phyloP scores from a whole-genome alignment of 1,140 invertebrate species.

The Wiebesia pumilae region DNA sequence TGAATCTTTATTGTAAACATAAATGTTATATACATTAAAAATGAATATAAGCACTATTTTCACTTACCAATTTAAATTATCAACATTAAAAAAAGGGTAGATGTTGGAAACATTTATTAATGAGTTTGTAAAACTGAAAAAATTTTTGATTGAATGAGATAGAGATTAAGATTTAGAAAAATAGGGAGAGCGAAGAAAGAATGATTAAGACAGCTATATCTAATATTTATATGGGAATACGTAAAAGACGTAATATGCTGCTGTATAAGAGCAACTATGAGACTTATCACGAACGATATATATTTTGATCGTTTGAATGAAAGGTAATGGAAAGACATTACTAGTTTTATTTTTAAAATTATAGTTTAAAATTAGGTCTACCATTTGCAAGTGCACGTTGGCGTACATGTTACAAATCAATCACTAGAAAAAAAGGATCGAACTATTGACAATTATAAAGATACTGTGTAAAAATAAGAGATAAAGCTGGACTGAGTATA shows the following conservation, averaged over 20 bases:
- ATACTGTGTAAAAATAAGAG: conserved; percentile 40
- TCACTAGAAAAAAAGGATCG: conserved; percentile 21
- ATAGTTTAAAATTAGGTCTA: conserved; percentile 27
- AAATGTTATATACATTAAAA: background rate
- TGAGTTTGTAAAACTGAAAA: conserved; percentile 57
- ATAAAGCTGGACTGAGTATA: background rate
- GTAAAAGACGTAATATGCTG: conserved; percentile 46
- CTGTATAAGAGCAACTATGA: background rate
- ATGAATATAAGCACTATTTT: background rate
- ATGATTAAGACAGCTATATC: background rate
- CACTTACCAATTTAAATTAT: background rate
- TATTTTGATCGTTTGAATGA: conserved; percentile 9
- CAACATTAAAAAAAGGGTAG: background rate
- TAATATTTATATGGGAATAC: conserved; percentile 59
- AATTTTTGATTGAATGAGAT: conserved; percentile 22
- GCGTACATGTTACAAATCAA: conserved; percentile 38
- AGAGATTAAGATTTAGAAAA: too few relatives aligned
- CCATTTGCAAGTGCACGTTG: background rate
- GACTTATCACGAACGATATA: conserved; percentile 5
- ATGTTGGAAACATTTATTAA: conserved; percentile 51
- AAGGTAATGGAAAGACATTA: background rate
- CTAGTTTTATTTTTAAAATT: conserved; percentile 21
- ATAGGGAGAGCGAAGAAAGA: background rate
- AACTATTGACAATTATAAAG: conserved; percentile 48
- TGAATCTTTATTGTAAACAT: too few relatives aligned